Percentiles rank a stretch among this genome's conserved stretches.
These are phyloP conservation scores for Caenorhabditis sp. DNA, from an alignment of 2,888 invertebrate genomes.

Conservation along the genomic window DNA sequence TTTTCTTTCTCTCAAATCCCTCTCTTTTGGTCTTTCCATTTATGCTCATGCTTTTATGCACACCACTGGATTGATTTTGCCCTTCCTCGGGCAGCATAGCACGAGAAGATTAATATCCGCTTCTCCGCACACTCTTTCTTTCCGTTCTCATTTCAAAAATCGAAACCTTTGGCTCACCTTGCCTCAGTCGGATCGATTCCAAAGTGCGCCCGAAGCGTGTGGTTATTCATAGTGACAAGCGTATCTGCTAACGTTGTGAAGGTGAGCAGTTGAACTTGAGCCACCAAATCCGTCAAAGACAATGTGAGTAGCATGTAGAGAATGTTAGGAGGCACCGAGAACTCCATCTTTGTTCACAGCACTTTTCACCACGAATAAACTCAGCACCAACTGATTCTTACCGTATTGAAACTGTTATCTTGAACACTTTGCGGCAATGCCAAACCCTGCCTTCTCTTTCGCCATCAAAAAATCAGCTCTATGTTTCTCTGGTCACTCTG, in stretches of 20 bases:
- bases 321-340: conserved; percentile 48
- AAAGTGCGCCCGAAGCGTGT: conserved; percentile 56
- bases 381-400: conserved; percentile 5
- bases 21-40: not conserved
- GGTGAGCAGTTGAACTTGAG: conserved; percentile 35
- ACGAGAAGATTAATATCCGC: not conserved
- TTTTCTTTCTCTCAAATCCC: not conserved
- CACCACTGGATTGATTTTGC: not conserved
- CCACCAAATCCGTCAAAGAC: conserved; percentile 54
- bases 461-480: conserved; percentile 32
- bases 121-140: not conserved
- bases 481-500: conserved; percentile 47
- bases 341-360: conserved; percentile 10
- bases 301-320: conserved; percentile 54
- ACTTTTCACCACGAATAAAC: conserved; percentile 13
- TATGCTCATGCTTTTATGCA: not conserved
- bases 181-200: conserved; percentile 43
- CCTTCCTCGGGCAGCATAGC: not conserved
- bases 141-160: not conserved
- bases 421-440: conserved; percentile 25
- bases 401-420: conserved; percentile 44
- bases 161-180: conserved; percentile 25
- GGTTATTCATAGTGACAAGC: conserved; percentile 53
- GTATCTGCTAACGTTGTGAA: conserved; percentile 55
- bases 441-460: conserved; percentile 28